Percentiles rank a stretch among this genome's conserved stretches.
These are phyloP conservation scores for Agrotis segetum DNA, from an alignment of 2,888 invertebrate species.

Conservation along the genomic window DNA sequence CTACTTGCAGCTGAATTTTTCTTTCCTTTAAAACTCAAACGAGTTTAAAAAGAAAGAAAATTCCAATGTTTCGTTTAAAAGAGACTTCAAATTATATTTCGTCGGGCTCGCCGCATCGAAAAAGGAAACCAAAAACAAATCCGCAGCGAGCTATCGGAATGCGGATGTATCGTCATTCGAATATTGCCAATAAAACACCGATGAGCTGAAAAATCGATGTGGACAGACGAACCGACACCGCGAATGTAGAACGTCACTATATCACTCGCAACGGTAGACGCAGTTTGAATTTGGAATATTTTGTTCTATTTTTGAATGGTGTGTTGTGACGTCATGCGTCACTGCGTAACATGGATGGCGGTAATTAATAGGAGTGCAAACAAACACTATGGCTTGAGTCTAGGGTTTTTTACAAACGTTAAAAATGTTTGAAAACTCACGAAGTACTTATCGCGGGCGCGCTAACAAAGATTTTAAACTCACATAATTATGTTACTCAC, in stretches of 20 bases:
- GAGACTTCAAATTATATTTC: conserved; percentile 51
- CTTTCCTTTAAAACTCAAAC: background rate
- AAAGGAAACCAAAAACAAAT: conserved; percentile 70
- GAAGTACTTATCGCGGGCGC: no score
- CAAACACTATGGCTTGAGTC: background rate
- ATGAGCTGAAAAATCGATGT: conserved; percentile 90
- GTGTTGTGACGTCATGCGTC: conserved; percentile 35
- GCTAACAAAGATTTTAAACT: no score
- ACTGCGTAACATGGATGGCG: background rate
- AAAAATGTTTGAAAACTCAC: no score
- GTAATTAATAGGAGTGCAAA: conserved; percentile 26
- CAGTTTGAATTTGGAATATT: conserved; percentile 58
- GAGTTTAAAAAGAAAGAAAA: conserved; percentile 36
- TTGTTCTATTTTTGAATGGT: conserved; percentile 51
- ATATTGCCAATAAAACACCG: conserved; percentile 90
- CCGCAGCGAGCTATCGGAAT: conserved; percentile 69
- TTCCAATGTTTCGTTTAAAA: conserved; percentile 38
- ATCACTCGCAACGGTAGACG: conserved; percentile 57
- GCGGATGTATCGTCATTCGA: conserved; percentile 82
- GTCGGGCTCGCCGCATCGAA: conserved; percentile 43
- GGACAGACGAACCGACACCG: conserved; percentile 84
- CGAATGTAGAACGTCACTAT: conserved; percentile 58
- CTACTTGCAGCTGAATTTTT: no score
- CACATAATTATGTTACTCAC: no score
- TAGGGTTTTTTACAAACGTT: background rate